Percentiles rank a stretch among this genome's conserved stretches.
Evolutionary conservation across 2,113 vertebrate genomes (phyloP).

Genomic region (Entelurus aequoreus): DNA sequence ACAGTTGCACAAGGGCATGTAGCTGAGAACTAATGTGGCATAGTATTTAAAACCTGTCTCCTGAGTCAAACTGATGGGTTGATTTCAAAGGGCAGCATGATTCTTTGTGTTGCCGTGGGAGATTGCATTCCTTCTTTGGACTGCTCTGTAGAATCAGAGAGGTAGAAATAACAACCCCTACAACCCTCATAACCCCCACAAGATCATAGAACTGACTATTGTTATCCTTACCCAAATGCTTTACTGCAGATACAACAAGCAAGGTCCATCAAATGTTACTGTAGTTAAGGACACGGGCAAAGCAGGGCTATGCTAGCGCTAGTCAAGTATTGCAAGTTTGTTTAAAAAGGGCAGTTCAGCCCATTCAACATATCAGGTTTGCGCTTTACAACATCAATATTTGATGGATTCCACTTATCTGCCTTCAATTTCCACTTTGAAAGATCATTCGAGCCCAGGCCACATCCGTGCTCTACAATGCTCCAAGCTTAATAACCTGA

Average conservation of each 20-base stretch:
- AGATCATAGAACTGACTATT: conserved; percentile 56
- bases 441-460: conserved; percentile 68
- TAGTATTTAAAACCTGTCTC: conserved; percentile 41
- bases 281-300: conserved; percentile 48
- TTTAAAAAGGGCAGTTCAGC: conserved; percentile 38
- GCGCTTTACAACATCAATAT: conserved; percentile 45
- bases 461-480: conserved; percentile 71
- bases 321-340: conserved; percentile 36
- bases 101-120: conserved; percentile 58
- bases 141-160: conserved; percentile 70
- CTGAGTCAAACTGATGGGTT: conserved; percentile 40
- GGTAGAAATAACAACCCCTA: conserved; percentile 56
- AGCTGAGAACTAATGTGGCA: conserved; percentile 48
- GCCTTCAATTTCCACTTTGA: conserved; percentile 72
- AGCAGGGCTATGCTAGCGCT: conserved; percentile 32
- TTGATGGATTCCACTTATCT: conserved; percentile 72
- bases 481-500: conserved; percentile 75
- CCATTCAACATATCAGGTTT: conserved; percentile 34
- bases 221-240: conserved; percentile 64
- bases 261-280: conserved; percentile 59
- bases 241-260: conserved; percentile 61
- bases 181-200: conserved; percentile 38
- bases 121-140: conserved; percentile 58
- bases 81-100: conserved; percentile 47
- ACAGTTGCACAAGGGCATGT: conserved; percentile 68